A percentile compares a stretch with the other conserved stretches of the same genome.
Conservation (phyloP, 2,113 vertebrate genomes). For the Peromyscus leucopus region DNA sequence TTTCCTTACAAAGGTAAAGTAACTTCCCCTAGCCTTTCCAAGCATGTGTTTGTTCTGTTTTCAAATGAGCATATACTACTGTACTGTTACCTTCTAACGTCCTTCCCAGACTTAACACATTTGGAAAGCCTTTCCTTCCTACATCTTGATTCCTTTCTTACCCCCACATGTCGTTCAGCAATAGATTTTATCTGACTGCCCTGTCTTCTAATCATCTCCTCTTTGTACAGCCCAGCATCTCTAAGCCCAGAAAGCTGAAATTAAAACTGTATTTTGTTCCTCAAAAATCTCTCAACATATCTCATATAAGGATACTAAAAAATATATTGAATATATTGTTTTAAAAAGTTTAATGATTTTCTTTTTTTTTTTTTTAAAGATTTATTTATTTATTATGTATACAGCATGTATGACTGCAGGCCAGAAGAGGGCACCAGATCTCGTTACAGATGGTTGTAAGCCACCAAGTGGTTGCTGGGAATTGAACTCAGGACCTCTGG, state of each 20-base stretch:
- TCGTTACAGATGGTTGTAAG: no score
- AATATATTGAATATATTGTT: conserved; percentile 7
- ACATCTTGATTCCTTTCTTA: background rate
- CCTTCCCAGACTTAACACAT: background rate
- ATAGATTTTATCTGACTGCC: background rate
- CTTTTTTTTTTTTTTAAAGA: background rate
- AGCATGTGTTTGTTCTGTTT: background rate
- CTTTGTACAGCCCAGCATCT: background rate
- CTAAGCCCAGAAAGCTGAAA: background rate
- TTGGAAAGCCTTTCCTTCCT: conserved; percentile 7
- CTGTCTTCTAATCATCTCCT: conserved; percentile 2
- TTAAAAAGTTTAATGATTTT: conserved; percentile 44
- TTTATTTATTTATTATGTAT: no score
- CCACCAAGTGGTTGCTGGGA: no score
- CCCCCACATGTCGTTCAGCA: background rate
- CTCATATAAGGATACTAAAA: conserved; percentile 33
- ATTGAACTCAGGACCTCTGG: no score
- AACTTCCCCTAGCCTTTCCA: background rate
- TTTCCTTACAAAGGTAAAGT: background rate
- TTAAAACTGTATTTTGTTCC: background rate
- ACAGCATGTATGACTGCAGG: no score
- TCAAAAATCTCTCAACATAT: conserved; percentile 29
- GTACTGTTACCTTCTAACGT: background rate
- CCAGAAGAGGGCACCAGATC: no score
- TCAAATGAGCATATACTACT: background rate